A percentile compares a stretch with the other conserved stretches of the same genome.
phyloP scores from a whole-genome alignment of 2,113 vertebrate species.

The Tychaedon coryphoeus region DNA sequence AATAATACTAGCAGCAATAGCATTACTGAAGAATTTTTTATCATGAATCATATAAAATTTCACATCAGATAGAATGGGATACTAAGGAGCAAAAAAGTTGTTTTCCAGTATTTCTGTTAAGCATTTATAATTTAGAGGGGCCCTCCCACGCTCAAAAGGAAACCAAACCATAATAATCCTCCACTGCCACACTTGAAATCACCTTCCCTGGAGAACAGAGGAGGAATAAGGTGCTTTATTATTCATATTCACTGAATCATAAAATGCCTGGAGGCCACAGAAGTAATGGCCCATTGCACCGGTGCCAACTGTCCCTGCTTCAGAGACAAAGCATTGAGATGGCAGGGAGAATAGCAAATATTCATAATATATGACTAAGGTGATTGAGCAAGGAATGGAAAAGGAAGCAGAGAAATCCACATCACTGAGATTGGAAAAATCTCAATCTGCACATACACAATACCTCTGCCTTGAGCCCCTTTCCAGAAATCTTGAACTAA shows the following conservation, averaged over 20 bases:
- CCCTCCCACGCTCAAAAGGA: background rate
- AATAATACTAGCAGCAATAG: background rate
- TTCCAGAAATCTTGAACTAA: background rate
- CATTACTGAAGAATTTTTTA: background rate
- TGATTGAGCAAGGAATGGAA: background rate
- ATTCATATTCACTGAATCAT: background rate
- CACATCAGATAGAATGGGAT: background rate
- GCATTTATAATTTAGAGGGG: background rate
- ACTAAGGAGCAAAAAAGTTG: background rate
- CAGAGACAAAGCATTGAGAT: background rate
- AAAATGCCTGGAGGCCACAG: background rate
- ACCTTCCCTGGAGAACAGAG: background rate
- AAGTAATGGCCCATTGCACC: background rate
- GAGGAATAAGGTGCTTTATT: background rate
- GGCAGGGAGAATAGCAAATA: background rate
- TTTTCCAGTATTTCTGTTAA: background rate
- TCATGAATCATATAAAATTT: background rate
- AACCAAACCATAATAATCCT: background rate
- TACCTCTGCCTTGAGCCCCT: background rate
- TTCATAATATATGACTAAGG: background rate
- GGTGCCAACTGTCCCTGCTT: background rate
- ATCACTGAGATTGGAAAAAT: background rate
- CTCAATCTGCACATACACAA: background rate
- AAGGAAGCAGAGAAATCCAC: background rate
- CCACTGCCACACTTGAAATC: background rate